Base-by-base conservation (phyloP, 2,888 invertebrate genomes). In the Saturnia japonica region DNA sequence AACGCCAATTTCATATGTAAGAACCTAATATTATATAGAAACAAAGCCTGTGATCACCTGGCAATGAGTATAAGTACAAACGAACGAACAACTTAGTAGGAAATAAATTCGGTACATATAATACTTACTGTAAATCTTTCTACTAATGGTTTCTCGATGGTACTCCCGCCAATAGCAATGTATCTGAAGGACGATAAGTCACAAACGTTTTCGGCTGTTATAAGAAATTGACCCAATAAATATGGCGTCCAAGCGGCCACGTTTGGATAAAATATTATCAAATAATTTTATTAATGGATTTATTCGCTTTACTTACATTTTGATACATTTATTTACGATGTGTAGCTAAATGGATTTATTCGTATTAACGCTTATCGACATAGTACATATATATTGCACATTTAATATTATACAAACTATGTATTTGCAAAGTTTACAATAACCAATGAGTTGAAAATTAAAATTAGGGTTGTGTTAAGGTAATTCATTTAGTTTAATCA, bases 141-240 rank as follows among this genome's bases (percentile, higher is more conserved):
- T 68, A 82, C 74, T 76, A 88, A 76, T 74, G 81, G 75, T 71
- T 85, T 87, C 42, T 86, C 85, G 68, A 88, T 81, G 68, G 83
- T 79, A 75, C 85, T 82, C 71, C 88, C 87, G 40, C 85, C 85
- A 74, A 89, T 85, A 73, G 79, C 77, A 74, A 89, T 85, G 77
- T 81, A 79, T 80, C 81, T 85, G 80, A 90, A 88, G 73, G 81
- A 85, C 68, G 87, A 84, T 77, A 90, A 80, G 81, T 89, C 87
- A 79, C 87, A 87, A 74, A 81, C 78, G 73, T 84, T 83, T 78
- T 84, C 83, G 68, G 85, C 85, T 70, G 80, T 82, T 71, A 79
- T 78, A 72, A 88, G 71, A 75, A 90, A 88, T 80, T 85, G 84
- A 67, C 82, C 83, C 71, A 89, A 77, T 78, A 88, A 76, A 80